Evolutionary conservation across 2,113 vertebrate genomes (phyloP).

Genomic region (Atrichornis clamosus): DNA sequence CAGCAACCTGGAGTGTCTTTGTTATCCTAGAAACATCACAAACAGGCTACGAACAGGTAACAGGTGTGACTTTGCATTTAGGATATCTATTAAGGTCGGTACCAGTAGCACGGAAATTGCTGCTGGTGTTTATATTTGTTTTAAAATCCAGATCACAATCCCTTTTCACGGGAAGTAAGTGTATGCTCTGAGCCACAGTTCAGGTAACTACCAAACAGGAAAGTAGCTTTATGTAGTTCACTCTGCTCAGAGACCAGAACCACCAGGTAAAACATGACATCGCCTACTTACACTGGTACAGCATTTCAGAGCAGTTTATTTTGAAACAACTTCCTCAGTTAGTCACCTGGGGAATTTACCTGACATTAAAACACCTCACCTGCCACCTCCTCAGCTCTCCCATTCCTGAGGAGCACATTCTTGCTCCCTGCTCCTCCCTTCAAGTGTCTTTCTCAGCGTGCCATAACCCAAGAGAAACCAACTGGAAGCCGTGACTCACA

Average conservation of each 20-base stretch:
- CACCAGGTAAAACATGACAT: not conserved
- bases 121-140: not conserved
- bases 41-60: not conserved
- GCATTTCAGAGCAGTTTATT: not conserved
- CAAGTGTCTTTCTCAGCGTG: rapidly evolving
- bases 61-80: not conserved
- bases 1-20: not conserved
- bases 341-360: not conserved
- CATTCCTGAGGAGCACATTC: not conserved
- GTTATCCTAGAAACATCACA: not conserved
- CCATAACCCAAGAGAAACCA: not conserved
- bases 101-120: not conserved
- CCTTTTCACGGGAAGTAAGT: not conserved
- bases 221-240: not conserved
- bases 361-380: not conserved
- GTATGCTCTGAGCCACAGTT: not conserved
- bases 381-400: not conserved
- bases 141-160: not conserved
- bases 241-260: not conserved
- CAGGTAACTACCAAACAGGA: not conserved
- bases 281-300: not conserved
- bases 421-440: not conserved
- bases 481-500: not conserved
- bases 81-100: not conserved
- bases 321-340: not conserved